These are phyloP conservation scores for Notodonta dromedarius DNA, from an alignment of 2,888 invertebrate genomes.

Conservation along the genomic window DNA sequence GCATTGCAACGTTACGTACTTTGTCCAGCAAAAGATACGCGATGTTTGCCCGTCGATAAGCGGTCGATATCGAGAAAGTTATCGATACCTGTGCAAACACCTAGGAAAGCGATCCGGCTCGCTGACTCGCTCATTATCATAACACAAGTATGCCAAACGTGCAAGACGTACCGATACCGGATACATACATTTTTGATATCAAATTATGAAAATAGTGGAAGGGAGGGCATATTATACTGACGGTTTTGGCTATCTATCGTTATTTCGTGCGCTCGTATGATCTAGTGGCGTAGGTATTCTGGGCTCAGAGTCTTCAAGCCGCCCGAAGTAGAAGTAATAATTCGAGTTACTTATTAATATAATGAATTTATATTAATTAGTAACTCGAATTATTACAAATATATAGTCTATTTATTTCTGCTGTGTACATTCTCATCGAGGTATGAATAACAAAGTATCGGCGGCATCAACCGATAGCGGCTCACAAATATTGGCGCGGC, in stretches of 20 bases:
- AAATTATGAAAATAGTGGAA: neutral
- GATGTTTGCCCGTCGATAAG: constrained; percentile 63
- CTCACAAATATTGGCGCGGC: constrained; percentile 34
- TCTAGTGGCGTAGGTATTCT: too few relatives aligned
- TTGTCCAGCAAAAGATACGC: constrained; percentile 44
- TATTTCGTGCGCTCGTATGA: too few relatives aligned
- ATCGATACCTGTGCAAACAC: constrained; percentile 66
- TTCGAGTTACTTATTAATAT: too few relatives aligned
- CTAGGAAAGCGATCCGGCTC: constrained; percentile 45
- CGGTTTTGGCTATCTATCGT: too few relatives aligned
- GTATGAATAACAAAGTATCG: constrained; percentile 1
- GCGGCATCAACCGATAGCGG: constrained; percentile 37
- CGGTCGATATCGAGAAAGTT: constrained; percentile 70
- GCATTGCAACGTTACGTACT: constrained; percentile 27
- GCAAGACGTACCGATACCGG: neutral
- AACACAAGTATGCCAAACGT: constrained; percentile 14
- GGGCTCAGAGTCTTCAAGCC: too few relatives aligned
- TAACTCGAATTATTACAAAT: too few relatives aligned
- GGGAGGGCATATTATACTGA: too few relatives aligned
- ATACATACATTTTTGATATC: neutral
- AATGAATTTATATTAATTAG: too few relatives aligned
- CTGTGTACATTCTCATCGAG: neutral
- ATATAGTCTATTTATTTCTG: too few relatives aligned
- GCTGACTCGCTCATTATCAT: constrained; percentile 42
- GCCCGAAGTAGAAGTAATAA: too few relatives aligned